A percentile compares a stretch with the other conserved stretches of the same genome.
phyloP scores from a whole-genome alignment of 2,113 vertebrate species.

The Chaetodon trifascialis region DNA sequence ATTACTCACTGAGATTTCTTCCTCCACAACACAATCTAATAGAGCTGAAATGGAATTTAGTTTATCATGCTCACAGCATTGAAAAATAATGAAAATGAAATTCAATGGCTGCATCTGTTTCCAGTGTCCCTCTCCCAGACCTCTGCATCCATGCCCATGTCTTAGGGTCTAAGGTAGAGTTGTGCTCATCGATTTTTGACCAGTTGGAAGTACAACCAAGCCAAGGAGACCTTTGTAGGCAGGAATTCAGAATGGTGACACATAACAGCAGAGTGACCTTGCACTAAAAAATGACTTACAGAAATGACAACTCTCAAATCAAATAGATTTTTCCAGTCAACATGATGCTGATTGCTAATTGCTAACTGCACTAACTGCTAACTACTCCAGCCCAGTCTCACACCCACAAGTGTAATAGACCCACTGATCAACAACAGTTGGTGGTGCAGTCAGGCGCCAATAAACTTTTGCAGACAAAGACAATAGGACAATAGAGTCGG shows the following conservation, averaged over 20 bases:
- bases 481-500: not conserved
- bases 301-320: not conserved
- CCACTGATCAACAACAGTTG: not conserved
- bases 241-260: not conserved
- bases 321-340: not conserved
- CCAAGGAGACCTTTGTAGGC: not conserved
- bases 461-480: too few species aligned
- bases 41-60: not conserved
- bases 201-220: not conserved
- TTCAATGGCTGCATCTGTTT: not conserved
- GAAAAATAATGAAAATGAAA: not conserved
- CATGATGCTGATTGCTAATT: too few species aligned
- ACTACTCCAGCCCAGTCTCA: too few species aligned
- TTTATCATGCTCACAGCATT: not conserved
- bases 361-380: too few species aligned
- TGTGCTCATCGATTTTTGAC: not conserved
- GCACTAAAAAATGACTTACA: not conserved
- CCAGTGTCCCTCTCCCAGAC: not conserved
- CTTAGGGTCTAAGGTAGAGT: not conserved
- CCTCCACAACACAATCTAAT: too few species aligned
- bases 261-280: not conserved
- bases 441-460: too few species aligned
- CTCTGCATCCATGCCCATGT: not conserved
- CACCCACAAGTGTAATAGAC: too few species aligned
- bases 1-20: not conserved